A percentile compares a stretch with the other conserved stretches of the same genome.
Evolutionary conservation across 2,113 vertebrate genomes (phyloP).

Genomic region (Noctilio leporinus): DNA sequence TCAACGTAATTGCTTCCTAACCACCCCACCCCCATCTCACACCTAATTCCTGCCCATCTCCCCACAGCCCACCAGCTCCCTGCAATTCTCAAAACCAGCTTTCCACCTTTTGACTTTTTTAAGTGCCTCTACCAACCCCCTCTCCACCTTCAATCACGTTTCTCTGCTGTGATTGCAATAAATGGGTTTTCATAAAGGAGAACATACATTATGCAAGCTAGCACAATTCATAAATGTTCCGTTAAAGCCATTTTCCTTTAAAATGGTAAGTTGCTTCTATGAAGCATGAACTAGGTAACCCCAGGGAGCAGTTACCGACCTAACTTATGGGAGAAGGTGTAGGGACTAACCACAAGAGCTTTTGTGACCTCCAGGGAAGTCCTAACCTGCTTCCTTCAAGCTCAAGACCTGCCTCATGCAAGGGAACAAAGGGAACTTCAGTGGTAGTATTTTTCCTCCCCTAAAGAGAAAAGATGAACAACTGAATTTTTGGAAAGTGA

Average conservation of each 20-base stretch:
- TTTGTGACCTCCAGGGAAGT: not conserved
- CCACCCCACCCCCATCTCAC: rapidly evolving
- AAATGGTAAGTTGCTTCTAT: not conserved
- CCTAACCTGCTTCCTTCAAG: not conserved
- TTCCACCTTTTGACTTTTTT: not conserved
- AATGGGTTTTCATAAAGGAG: not conserved
- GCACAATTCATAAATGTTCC: not conserved
- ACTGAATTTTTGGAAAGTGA: not conserved
- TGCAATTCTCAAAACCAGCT: not conserved
- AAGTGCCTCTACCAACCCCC: not conserved
- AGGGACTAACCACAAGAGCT: not conserved
- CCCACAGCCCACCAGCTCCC: not conserved
- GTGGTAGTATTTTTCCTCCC: not conserved
- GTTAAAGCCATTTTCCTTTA: not conserved
- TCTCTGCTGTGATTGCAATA: not conserved
- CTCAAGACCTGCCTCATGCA: not conserved
- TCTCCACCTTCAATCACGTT: not conserved
- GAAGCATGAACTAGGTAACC: not conserved
- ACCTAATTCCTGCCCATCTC: constrained; percentile 15
- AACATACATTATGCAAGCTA: not conserved
- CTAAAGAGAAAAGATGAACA: not conserved
- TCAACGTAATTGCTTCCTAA: not conserved
- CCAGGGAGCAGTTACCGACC: not conserved
- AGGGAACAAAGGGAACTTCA: not conserved
- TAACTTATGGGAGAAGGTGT: not conserved